These are phyloP conservation scores for Phylloscopus trochiloides DNA, from an alignment of 2,113 vertebrate species.

Conservation along the genomic window DNA sequence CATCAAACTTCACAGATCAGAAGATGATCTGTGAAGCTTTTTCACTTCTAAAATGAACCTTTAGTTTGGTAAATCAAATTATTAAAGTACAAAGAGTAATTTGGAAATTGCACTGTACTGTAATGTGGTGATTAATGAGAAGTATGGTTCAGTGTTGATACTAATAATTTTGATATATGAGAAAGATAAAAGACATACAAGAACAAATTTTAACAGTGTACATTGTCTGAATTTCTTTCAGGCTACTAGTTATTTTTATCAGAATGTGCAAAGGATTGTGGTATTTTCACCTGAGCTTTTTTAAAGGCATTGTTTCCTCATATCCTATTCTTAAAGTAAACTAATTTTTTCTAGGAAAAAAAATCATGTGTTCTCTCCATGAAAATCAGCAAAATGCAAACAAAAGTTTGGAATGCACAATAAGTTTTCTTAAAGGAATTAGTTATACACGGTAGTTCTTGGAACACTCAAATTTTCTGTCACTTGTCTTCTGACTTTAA, in stretches of 20 bases:
- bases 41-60: not conserved
- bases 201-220: not conserved
- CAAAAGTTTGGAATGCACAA: not conserved
- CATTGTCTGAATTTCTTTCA: not conserved
- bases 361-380: fast-evolving
- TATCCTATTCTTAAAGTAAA: not conserved
- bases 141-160: not conserved
- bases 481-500: not conserved
- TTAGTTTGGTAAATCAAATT: not conserved
- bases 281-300: not conserved
- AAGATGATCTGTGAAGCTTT: not conserved
- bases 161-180: not conserved
- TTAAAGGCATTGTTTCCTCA: not conserved
- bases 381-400: not conserved
- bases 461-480: not conserved
- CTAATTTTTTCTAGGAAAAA: not conserved
- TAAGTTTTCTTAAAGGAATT: not conserved
- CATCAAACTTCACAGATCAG: not conserved
- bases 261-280: not conserved
- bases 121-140: not conserved
- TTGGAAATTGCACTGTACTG: not conserved
- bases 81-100: not conserved
- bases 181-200: not conserved
- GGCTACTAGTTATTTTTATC: not conserved
- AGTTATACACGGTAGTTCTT: not conserved